These are phyloP conservation scores for Arizona elegans DNA, from an alignment of 2,113 vertebrate species.

Conservation along the genomic window DNA sequence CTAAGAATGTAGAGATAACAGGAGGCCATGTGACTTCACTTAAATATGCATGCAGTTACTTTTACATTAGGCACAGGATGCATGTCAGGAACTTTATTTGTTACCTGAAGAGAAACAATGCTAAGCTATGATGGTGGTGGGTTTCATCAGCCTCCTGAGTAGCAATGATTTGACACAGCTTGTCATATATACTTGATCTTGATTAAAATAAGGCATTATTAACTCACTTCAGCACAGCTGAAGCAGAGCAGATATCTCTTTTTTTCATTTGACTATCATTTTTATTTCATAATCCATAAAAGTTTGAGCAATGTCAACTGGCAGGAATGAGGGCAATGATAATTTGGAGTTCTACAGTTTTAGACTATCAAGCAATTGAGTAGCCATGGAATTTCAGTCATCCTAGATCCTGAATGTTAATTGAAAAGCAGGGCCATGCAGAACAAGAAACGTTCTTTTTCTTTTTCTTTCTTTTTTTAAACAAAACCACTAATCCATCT, in stretches of 20 bases:
- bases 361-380: accelerated
- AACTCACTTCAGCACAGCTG: slow-evolving; percentile 55
- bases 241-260: slow-evolving; percentile 53
- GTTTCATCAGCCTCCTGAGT: slow-evolving; percentile 76
- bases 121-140: slow-evolving; percentile 28
- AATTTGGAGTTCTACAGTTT: background rate
- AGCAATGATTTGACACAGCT: slow-evolving; percentile 69
- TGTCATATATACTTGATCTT: slow-evolving; percentile 67
- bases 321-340: background rate
- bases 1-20: background rate
- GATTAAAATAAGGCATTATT: slow-evolving; percentile 71
- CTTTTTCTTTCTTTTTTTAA: background rate
- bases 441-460: background rate
- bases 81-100: slow-evolving; percentile 55
- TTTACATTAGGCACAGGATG: slow-evolving; percentile 28
- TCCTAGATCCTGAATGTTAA: background rate
- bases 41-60: background rate
- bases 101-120: slow-evolving; percentile 62
- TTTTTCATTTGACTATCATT: slow-evolving; percentile 32
- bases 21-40: background rate
- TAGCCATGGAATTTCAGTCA: background rate
- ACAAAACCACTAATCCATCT: background rate
- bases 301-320: background rate
- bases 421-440: background rate
- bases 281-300: background rate